Evolutionary conservation across 2,797 vertebrate species (phyloP), one percentile per base, ranked within the genome.

Genomic region (Natrix natrix): DNA sequence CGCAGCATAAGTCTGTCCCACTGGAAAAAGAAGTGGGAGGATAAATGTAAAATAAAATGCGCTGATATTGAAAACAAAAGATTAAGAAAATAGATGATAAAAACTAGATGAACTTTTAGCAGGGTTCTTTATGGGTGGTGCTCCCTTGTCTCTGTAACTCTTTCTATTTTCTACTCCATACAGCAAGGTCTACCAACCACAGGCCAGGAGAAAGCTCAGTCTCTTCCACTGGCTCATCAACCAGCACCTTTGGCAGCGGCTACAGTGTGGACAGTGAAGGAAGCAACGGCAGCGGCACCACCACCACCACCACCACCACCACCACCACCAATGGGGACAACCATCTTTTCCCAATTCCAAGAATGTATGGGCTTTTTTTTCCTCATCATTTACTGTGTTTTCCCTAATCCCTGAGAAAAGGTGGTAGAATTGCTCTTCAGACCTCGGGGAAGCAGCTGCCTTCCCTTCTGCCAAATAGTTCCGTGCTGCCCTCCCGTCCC

Each of bases 301-400:
- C 2, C 66, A 1, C 13, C 63, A 5, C 63, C 63, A 2, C 17
- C 69, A 4, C 8, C n/a, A 22, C 90, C 48, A 97, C 98, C n/a
- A 74, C 90, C 48, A 97, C 98, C 28, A 74, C 86, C 48, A 97
- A 98, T n/a, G 98, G 98, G 95, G 99, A 99, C 95, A 98, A 98
- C 94, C 99, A 98, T 95, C 98, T 99, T 91, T 99, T 99, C 97
- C 98, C 99, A 97, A 98, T 99, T 89, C 99, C 99, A 93, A 98
- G 98, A 97, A 98, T 99, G 99, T 99, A 98, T 98, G 99, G 99
- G 95, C 54, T 96, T 94, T 94, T 66, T 63, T 37, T 37, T 1
- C n/a, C 48, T 94, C 13, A 66, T 66, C 16, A 43, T 78, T 28
- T 59, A 55, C 43, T 57, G 12, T 90, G 43, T n/a, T 86, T 86